Evolutionary conservation across 2,888 invertebrate species (phyloP).

Genomic region (Xanthostigma xanthostigma): DNA sequence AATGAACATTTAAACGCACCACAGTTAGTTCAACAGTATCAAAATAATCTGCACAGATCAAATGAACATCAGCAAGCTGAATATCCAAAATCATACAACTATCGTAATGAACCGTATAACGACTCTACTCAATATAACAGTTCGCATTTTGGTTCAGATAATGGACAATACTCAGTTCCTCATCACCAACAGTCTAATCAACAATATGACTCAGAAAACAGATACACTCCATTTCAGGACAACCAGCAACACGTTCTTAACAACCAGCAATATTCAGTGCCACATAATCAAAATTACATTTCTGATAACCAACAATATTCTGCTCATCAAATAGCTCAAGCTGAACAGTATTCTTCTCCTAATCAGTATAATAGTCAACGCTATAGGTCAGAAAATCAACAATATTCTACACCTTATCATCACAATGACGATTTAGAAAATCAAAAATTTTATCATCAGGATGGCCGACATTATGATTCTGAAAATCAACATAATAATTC

Average conservation of each 20-base stretch:
- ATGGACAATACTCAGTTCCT: neutral
- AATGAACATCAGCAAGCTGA: conserved; percentile 4
- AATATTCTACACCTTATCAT: too few relatives aligned
- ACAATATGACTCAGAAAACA: conserved; percentile 11
- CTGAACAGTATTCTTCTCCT: too few relatives aligned
- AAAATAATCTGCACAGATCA: neutral
- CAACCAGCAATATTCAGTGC: conserved; percentile 5
- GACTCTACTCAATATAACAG: too few relatives aligned
- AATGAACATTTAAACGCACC: conserved; percentile 2
- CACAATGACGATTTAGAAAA: too few relatives aligned
- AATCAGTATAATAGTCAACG: too few relatives aligned
- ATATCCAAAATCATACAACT: neutral
- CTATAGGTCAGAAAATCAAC: too few relatives aligned
- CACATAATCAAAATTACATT: conserved; percentile 1
- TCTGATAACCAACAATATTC: neutral
- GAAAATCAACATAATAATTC: too few relatives aligned
- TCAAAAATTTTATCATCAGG: too few relatives aligned
- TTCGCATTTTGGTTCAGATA: too few relatives aligned
- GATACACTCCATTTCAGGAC: conserved; percentile 6
- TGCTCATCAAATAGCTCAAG: too few relatives aligned
- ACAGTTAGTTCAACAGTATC: conserved; percentile 1
- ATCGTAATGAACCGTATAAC: neutral
- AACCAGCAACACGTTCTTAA: conserved; percentile 6
- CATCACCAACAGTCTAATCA: conserved; percentile 7
- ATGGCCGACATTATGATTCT: too few relatives aligned